Conservation (phyloP, 2,113 vertebrate species). For the Xenus cinereus region DNA sequence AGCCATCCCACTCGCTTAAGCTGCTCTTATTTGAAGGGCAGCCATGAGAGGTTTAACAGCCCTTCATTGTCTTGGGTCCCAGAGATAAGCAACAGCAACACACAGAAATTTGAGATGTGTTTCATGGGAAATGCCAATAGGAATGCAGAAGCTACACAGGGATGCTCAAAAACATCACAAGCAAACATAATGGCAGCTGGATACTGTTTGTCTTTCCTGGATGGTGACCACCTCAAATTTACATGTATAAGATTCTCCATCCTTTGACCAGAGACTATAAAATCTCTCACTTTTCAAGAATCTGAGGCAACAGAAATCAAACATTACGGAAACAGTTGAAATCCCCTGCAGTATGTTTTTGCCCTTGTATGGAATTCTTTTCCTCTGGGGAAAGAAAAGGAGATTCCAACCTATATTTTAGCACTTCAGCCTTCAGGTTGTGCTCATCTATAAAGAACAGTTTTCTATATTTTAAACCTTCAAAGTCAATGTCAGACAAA, state of each 20-base stretch:
- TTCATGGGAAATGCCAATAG: not conserved
- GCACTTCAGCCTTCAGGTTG: not conserved
- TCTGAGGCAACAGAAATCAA: not conserved
- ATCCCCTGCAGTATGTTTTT: not conserved
- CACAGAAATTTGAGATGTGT: not conserved
- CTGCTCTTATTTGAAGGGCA: not conserved
- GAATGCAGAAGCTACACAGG: not conserved
- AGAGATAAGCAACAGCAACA: not conserved
- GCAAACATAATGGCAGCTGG: not conserved
- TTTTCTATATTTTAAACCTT: not conserved
- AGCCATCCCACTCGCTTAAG: not conserved
- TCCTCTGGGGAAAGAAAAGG: not conserved
- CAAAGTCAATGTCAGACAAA: not conserved
- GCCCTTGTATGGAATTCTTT: not conserved
- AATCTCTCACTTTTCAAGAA: conserved; percentile 1
- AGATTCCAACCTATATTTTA: not conserved
- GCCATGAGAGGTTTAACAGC: not conserved
- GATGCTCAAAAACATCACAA: conserved; percentile 1
- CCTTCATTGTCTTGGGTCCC: not conserved
- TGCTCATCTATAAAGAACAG: not conserved
- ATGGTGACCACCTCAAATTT: not conserved
- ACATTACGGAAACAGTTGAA: not conserved
- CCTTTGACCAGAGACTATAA: not conserved
- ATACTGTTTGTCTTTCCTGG: not conserved
- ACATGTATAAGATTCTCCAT: not conserved